A percentile compares a stretch with the other conserved stretches of the same genome.
These are phyloP conservation scores for Yponomeuta sedellus DNA, from an alignment of 2,888 invertebrate species.

Conservation along the genomic window DNA sequence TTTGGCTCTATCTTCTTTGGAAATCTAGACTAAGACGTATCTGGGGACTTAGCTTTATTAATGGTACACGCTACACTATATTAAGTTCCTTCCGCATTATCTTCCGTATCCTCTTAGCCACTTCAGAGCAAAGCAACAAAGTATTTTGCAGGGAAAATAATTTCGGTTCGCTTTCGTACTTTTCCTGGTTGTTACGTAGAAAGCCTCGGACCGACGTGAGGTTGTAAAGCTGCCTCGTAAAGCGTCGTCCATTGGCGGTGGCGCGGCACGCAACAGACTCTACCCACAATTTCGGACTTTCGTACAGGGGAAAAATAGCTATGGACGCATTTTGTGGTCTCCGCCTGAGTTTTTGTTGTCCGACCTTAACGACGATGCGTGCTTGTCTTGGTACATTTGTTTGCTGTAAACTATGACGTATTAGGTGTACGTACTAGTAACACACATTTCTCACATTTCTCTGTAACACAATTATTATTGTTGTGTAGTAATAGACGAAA, in stretches of 20 bases:
- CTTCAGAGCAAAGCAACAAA: neutral
- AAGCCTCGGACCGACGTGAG: constrained; percentile 35
- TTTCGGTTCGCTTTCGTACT: neutral
- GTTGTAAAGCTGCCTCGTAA: constrained; percentile 44
- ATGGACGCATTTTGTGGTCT: neutral
- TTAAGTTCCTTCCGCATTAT: neutral
- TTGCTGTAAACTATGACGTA: constrained; percentile 18
- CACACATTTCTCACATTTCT: no score
- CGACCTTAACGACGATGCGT: neutral
- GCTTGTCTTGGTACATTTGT: constrained; percentile 5
- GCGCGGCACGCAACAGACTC: constrained; percentile 4
- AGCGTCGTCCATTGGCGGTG: constrained; percentile 25
- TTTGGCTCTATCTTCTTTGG: neutral
- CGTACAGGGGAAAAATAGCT: neutral
- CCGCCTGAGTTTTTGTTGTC: neutral
- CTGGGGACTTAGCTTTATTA: neutral
- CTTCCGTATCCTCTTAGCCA: neutral
- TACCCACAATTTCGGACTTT: neutral
- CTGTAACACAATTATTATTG: no score
- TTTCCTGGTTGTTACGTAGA: constrained; percentile 3
- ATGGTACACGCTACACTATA: neutral
- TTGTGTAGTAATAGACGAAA: no score
- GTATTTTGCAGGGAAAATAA: neutral
- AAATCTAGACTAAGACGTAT: constrained; percentile 5
- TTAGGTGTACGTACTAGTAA: no score